Evolutionary conservation across 2,797 vertebrate species (phyloP), one percentile per base, ranked within the genome.

Genomic region (Cuniculus paca): DNA sequence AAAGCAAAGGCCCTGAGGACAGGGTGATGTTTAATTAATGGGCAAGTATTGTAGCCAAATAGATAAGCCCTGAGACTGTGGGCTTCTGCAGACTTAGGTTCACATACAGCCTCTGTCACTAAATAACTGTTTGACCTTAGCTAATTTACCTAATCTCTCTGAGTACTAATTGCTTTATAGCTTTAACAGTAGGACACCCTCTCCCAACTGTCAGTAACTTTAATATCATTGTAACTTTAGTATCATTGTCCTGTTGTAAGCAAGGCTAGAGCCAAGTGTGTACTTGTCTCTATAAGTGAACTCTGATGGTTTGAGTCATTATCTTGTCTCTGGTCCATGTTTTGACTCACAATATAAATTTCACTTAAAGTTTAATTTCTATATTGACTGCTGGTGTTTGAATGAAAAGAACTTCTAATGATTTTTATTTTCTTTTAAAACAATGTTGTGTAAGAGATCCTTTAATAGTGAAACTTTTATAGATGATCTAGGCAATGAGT

Each of bases 391-490:
- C 26, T 65, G 52, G 6, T 68, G 5, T 87, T 79, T 81, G 11
- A 56, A 9, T 61, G 52, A 74, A 91, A 91, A 79, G 16, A 79
- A 60, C 9, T 65, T 86, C 20, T 79, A 34, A 52, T 88, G 28
- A 52, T 79, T 90, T 96, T 90, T 83, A 26, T 85, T 87, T 95
- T 75, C 81, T 89, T 60, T 96, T 28, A 78, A 78, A 36, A 65
- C n/a, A 34, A 5, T n/a, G 13, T 39, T 26, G 4, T 79, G 26
- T 0, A 2, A 78, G 12, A 39, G 20, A 68, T 78, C 14, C 28
- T 22, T 28, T 17, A 20, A 58, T 54, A 54, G 7, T 54, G 60
- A 88, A 72, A n/a, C 54, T 14, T 85, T 82, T 83, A 6, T 42
- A 36, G 54, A 14, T 91, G 34, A 80, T 22, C 9, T 7, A 86